Evolutionary conservation across 2,113 vertebrate genomes (phyloP), one percentile per base, ranked within the genome.

Genomic region (Bostrychus sinensis): DNA sequence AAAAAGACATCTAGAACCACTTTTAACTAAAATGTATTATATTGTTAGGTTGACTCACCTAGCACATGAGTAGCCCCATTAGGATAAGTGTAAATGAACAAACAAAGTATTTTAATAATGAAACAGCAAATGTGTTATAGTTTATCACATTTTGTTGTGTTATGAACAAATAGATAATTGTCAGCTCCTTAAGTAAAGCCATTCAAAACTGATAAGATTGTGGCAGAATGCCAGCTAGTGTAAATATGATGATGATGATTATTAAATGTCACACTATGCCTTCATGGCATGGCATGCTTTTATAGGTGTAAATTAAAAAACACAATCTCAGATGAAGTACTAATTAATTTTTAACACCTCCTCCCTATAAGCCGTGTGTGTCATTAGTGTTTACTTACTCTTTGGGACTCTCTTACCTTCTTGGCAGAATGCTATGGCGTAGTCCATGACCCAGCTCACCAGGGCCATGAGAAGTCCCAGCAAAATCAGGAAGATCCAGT

Each of bases 401-500:
- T 63, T 23, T 50, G 20, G 56, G 62, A 74, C 84, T 74, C 62
- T 68, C 77, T 57, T 88, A 99, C 97, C 97, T 94, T 99, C 96
- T 78, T 99, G 93, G 77, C 97, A 98, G 39, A 95, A 95, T 38
- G 97, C 96, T 0, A 99, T 99, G 81, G 97, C 93, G 1, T 97
- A 99, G 89, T 99, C 97, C 95, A 99, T 98, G 84, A 94, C 96
- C 97, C 97, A 99, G 92, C 97, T 99, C 85, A 99, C 96, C 86
- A 99, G 75, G 0, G 97, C 97, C 97, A 99, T 99, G 75, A 99
- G 77, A 63, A 99, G 90, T 8, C 97, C 97, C 85, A 99, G 88
- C 32, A 99, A 93, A 79, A 99, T 96, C 77, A 99, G 96, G 87
- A 99, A 99, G 86, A 99, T 95, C 97, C 97, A 99, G 89, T 99